phyloP scores from a whole-genome alignment of 2,113 vertebrate species.

The Orthonyx spaldingii region DNA sequence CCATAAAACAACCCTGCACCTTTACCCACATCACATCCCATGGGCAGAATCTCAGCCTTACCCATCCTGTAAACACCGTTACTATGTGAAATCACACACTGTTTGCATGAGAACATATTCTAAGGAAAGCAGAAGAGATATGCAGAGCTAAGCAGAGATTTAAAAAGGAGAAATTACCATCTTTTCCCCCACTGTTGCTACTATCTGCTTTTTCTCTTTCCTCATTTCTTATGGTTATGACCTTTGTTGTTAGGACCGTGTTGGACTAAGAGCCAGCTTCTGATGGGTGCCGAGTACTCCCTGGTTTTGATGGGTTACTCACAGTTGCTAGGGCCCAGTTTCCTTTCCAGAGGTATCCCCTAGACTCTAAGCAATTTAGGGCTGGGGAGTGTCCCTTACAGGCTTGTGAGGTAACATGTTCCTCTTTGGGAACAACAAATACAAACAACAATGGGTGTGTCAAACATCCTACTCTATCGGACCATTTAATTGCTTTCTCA shows the following conservation, averaged over 20 bases:
- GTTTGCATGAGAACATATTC: not conserved
- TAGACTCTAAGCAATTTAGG: not conserved
- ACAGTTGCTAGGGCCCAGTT: not conserved
- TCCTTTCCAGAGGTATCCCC: not conserved
- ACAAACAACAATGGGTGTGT: constrained; percentile 25
- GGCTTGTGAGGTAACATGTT: not conserved
- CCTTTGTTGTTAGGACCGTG: not conserved
- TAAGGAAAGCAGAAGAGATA: not conserved
- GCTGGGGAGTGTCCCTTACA: not conserved
- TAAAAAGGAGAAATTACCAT: not conserved
- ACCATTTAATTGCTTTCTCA: constrained; percentile 15
- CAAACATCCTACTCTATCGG: constrained; percentile 20
- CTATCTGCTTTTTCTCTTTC: not conserved
- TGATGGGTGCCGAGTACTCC: not conserved
- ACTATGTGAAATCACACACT: not conserved
- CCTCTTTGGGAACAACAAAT: not conserved
- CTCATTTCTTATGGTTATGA: not conserved
- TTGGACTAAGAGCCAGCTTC: rapidly evolving
- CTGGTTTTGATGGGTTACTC: not conserved
- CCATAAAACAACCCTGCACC: not conserved
- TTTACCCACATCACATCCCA: not conserved
- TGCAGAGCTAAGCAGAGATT: not conserved
- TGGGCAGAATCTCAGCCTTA: not conserved
- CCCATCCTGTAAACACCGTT: not conserved
- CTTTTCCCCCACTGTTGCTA: not conserved